Percentiles rank a stretch among this genome's conserved stretches.
Evolutionary conservation across 2,797 vertebrate genomes (phyloP).

Genomic region (Helostoma temminkii): DNA sequence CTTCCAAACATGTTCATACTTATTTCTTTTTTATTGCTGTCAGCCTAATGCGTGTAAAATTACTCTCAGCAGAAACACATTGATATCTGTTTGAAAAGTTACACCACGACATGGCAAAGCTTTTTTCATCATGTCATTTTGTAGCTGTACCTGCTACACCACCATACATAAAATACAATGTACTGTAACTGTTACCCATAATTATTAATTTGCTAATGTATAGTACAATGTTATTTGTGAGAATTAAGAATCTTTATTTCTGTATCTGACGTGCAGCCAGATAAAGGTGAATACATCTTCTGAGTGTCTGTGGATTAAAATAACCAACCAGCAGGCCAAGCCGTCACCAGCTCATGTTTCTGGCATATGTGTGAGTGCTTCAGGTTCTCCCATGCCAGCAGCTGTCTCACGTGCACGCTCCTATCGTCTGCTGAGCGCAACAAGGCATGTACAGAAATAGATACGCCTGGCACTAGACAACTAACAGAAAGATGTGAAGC

Average conservation of each 20-base stretch:
- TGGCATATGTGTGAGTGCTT: slow-evolving; percentile 12
- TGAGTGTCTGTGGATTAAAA: slow-evolving; percentile 43
- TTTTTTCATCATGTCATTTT: too few species aligned
- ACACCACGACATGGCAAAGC: not conserved
- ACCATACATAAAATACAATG: not conserved
- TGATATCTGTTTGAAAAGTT: not conserved
- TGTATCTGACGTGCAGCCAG: slow-evolving; percentile 18
- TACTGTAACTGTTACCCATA: too few species aligned
- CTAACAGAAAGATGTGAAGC: slow-evolving; percentile 18
- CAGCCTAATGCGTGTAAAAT: too few species aligned
- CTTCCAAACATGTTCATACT: too few species aligned
- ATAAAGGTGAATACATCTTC: slow-evolving; percentile 36
- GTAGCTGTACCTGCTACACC: not conserved
- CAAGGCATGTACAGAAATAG: slow-evolving; percentile 50
- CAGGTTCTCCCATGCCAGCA: slow-evolving; percentile 43
- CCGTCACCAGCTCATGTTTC: slow-evolving; percentile 53
- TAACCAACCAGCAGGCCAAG: slow-evolving; percentile 26
- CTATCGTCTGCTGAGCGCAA: slow-evolving; percentile 24
- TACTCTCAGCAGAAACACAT: not conserved
- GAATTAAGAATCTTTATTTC: not conserved
- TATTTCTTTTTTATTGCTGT: not conserved
- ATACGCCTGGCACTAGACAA: slow-evolving; percentile 17
- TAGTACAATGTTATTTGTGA: not conserved
- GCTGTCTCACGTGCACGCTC: slow-evolving; percentile 59
- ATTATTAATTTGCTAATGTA: not conserved